These are phyloP conservation scores for Lycodopsis pacificus DNA, from an alignment of 2,797 vertebrate species.

Conservation along the genomic window DNA sequence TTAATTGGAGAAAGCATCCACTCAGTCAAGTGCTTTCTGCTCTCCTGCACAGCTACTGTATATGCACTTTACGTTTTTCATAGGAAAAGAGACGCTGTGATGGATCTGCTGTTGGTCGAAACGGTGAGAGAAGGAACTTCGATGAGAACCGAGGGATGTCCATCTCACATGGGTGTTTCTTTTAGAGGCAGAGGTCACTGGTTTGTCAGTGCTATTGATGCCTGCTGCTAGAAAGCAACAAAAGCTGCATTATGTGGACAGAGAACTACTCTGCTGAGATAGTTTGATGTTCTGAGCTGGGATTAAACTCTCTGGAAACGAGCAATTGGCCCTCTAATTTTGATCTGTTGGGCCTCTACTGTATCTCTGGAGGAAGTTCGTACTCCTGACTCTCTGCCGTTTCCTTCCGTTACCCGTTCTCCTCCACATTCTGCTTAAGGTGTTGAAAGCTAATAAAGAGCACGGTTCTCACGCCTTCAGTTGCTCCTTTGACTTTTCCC, in stretches of 20 bases:
- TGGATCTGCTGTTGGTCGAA: not conserved
- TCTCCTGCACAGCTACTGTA: not conserved
- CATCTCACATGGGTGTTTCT: slow-evolving; percentile 1
- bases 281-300: not conserved
- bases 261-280: not conserved
- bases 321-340: not conserved
- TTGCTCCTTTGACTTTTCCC: not conserved
- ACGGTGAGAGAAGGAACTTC: not conserved
- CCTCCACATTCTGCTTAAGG: not conserved
- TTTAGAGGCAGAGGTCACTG: not conserved
- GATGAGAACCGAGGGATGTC: slow-evolving; percentile 10
- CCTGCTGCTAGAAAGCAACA: slow-evolving; percentile 7
- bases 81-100: not conserved
- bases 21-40: not conserved
- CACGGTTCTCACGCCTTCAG: not conserved
- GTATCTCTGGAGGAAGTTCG: not conserved
- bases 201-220: slow-evolving; percentile 13
- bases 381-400: not conserved
- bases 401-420: not conserved
- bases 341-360: slow-evolving; percentile 1
- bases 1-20: not conserved
- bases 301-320: slow-evolving; percentile 1
- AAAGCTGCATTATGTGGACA: slow-evolving; percentile 3
- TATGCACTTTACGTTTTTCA: not conserved
- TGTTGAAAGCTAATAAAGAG: not conserved